Evolutionary conservation across 2,888 invertebrate species (phyloP).

Genomic region (Sarcophaga subvicina): DNA sequence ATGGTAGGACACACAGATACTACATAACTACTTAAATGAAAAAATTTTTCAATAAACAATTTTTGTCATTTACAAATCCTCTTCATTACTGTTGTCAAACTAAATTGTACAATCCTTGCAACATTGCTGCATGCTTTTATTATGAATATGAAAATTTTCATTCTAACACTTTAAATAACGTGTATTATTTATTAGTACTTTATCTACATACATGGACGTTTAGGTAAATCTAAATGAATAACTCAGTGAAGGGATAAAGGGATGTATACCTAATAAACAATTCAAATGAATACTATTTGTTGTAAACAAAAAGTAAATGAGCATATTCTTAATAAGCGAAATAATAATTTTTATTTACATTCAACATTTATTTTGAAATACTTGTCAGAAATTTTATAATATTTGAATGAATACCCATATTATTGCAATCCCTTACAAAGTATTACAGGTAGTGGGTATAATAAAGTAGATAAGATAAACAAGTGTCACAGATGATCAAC

Average conservation of each 20-base stretch:
- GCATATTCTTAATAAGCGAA: too few relatives aligned
- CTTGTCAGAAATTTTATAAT: neutral
- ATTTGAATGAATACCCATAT: slow-evolving; percentile 4
- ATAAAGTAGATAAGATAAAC: slow-evolving; percentile 29
- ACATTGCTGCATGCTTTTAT: slow-evolving; percentile 37
- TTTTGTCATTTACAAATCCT: too few relatives aligned
- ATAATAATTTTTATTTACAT: too few relatives aligned
- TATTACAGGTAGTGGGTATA: neutral
- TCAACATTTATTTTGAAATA: too few relatives aligned
- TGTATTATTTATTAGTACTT: neutral
- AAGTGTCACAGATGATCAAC: slow-evolving; percentile 36
- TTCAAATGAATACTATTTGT: neutral
- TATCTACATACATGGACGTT: neutral
- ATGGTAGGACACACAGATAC: too few relatives aligned
- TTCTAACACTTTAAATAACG: neutral
- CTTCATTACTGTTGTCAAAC: too few relatives aligned
- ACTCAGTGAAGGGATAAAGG: neutral
- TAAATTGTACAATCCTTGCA: neutral
- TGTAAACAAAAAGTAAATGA: too few relatives aligned
- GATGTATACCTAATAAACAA: neutral
- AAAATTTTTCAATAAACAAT: too few relatives aligned
- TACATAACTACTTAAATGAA: too few relatives aligned
- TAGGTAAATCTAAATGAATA: neutral
- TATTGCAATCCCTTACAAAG: slow-evolving; percentile 1
- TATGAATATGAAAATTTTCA: too few relatives aligned